Percentiles rank a stretch among this genome's conserved stretches.
These are phyloP conservation scores for Ommatoiulus sabulosus DNA, from an alignment of 2,888 invertebrate genomes.

Conservation along the genomic window DNA sequence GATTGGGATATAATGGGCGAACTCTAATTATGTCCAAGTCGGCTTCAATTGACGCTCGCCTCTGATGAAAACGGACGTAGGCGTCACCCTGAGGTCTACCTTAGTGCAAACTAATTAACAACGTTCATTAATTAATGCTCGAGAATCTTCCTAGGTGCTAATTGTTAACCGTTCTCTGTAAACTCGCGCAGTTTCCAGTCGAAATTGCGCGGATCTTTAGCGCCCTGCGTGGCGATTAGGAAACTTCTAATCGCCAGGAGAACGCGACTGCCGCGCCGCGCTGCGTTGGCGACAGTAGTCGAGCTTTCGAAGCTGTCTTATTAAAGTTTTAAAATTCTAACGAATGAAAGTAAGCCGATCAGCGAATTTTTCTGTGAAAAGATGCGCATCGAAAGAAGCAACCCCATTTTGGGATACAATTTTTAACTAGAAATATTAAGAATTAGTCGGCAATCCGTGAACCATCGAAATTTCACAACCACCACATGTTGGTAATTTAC, in stretches of 20 bases:
- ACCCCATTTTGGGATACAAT: too few species aligned
- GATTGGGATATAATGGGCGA: constrained; percentile 36
- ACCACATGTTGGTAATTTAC: too few species aligned
- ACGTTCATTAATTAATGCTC: constrained; percentile 40
- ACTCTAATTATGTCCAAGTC: constrained; percentile 43
- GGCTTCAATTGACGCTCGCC: constrained; percentile 6
- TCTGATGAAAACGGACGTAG: constrained; percentile 24
- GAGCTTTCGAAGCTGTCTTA: neutral
- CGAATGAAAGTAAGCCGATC: too few species aligned
- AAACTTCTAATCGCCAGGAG: too few species aligned
- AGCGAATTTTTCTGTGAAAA: too few species aligned
- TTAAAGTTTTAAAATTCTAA: too few species aligned
- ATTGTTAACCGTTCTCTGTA: constrained; percentile 3
- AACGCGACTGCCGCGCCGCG: too few species aligned
- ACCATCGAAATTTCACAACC: too few species aligned
- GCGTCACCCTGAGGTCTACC: constrained; percentile 35
- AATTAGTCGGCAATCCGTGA: too few species aligned
- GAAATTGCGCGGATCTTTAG: constrained; percentile 22
- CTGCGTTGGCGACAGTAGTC: neutral
- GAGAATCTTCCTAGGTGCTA: constrained; percentile 31
- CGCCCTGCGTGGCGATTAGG: neutral
- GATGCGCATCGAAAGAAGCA: too few species aligned
- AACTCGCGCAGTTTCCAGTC: neutral
- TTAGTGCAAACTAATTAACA: constrained; percentile 43
- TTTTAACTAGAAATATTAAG: too few species aligned